These are phyloP conservation scores for Siphamia tubifer DNA, from an alignment of 2,113 vertebrate species.

Conservation along the genomic window DNA sequence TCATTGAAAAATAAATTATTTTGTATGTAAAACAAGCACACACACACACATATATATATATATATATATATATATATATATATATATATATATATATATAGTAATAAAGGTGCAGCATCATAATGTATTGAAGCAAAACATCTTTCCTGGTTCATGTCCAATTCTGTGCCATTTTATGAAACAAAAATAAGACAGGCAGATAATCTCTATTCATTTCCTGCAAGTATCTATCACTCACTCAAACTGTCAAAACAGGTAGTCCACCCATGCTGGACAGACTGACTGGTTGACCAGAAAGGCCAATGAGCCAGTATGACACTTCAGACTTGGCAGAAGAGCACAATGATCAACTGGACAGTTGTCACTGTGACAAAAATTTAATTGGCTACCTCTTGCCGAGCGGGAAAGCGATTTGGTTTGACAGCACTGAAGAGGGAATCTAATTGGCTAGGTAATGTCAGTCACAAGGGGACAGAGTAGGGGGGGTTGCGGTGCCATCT, in stretches of 20 bases:
- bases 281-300: neutral
- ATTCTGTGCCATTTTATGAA: neutral
- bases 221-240: neutral
- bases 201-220: neutral
- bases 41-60: too few relatives aligned
- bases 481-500: conserved; percentile 67
- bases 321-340: conserved; percentile 14
- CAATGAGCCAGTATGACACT: neutral
- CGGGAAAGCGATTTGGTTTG: conserved; percentile 62
- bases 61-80: too few relatives aligned
- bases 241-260: neutral
- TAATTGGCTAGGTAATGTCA: conserved; percentile 74
- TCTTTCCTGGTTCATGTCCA: too few relatives aligned
- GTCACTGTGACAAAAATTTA: conserved; percentile 47
- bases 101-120: too few relatives aligned
- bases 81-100: too few relatives aligned
- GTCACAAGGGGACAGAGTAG: conserved; percentile 28
- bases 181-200: neutral
- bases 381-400: conserved; percentile 45
- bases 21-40: too few relatives aligned
- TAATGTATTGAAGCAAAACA: too few relatives aligned
- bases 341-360: conserved; percentile 42
- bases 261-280: neutral
- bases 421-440: conserved; percentile 45
- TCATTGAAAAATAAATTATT: too few relatives aligned